Conservation (phyloP, 2,888 invertebrate species). For the Pachycephus smyrnensis region DNA sequence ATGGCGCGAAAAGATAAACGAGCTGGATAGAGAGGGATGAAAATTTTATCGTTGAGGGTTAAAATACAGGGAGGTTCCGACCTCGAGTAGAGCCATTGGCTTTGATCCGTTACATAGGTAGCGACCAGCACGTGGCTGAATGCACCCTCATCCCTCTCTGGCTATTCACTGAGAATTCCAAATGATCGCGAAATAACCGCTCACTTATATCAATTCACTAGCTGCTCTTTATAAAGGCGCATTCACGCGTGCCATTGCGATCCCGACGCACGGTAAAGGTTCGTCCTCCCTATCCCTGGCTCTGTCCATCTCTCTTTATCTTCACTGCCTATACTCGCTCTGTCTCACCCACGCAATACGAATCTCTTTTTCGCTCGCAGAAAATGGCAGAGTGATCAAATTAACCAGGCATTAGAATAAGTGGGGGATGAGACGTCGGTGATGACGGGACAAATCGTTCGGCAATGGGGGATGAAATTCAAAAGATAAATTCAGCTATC, state of each 20-base stretch:
- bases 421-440: constrained; percentile 27
- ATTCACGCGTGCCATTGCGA: constrained; percentile 61
- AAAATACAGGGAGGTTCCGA: constrained; percentile 38
- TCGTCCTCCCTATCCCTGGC: background rate
- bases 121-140: constrained; percentile 43
- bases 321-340: background rate
- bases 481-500: constrained; percentile 15
- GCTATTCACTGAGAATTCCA: constrained; percentile 55
- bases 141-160: constrained; percentile 26
- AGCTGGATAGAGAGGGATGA: constrained; percentile 9
- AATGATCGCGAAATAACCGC: constrained; percentile 66
- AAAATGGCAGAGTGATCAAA: constrained; percentile 47
- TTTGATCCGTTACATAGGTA: constrained; percentile 50
- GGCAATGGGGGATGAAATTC: constrained; percentile 12
- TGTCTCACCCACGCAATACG: background rate
- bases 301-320: background rate
- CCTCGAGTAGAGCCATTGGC: constrained; percentile 48
- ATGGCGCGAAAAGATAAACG: constrained; percentile 9
- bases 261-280: constrained; percentile 31
- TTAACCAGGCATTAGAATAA: constrained; percentile 48
- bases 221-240: constrained; percentile 61
- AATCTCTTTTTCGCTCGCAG: constrained; percentile 26
- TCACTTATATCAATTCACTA: constrained; percentile 65
- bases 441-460: constrained; percentile 26
- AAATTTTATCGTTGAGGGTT: background rate